Conservation (phyloP, 2,113 vertebrate species). For the Catharus bicknelli region DNA sequence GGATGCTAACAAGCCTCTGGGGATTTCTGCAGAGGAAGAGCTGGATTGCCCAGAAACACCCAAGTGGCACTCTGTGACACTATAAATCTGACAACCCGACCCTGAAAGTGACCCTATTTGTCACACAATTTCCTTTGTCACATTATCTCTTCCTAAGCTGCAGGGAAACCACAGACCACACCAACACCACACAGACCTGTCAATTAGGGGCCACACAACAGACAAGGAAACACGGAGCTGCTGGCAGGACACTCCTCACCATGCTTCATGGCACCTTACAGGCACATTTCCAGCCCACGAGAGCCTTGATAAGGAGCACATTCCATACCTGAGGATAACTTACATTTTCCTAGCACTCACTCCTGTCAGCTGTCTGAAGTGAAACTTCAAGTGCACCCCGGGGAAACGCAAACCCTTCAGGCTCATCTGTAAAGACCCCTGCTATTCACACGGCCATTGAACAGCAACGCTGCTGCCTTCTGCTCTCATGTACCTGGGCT, state of each 20-base stretch:
- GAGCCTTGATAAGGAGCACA: fast-evolving
- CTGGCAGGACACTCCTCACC: neutral
- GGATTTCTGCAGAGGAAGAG: neutral
- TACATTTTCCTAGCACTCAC: neutral
- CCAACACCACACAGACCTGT: neutral
- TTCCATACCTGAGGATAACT: fast-evolving
- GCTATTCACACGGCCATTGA: fast-evolving
- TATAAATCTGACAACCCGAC: neutral
- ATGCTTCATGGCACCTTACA: neutral
- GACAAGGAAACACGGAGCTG: neutral
- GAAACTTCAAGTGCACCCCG: fast-evolving
- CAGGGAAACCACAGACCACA: slow-evolving; percentile 61
- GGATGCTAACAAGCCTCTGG: neutral
- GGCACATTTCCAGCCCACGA: neutral
- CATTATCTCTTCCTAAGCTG: neutral
- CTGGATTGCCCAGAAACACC: neutral
- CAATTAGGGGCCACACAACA: neutral
- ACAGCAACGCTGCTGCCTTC: fast-evolving
- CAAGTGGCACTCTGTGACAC: neutral
- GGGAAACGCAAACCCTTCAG: neutral
- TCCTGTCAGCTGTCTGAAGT: neutral
- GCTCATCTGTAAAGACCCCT: fast-evolving
- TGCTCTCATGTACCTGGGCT: neutral
- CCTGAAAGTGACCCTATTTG: neutral
- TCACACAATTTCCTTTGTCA: neutral